phyloP scores from a whole-genome alignment of 2,797 vertebrate genomes.

The Gymnoscopelus braueri region DNA sequence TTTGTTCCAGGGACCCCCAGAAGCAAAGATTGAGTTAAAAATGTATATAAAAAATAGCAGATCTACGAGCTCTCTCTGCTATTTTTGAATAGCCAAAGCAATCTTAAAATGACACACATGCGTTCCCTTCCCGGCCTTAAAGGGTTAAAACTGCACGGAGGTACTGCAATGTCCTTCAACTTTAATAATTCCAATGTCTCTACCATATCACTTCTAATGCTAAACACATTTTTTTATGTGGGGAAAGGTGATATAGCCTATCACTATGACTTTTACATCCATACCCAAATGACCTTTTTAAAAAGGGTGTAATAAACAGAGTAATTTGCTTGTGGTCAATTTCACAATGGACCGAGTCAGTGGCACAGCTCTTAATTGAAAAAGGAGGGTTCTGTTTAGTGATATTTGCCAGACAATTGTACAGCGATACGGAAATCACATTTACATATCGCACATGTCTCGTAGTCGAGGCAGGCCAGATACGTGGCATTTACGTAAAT shows the following conservation, averaged over 20 bases:
- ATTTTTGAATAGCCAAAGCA: no score
- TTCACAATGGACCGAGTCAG: slow-evolving; percentile 41
- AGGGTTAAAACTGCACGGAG: slow-evolving; percentile 6
- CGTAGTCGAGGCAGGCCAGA: slow-evolving; percentile 54
- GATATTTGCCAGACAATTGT: slow-evolving; percentile 78
- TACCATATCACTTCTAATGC: neutral
- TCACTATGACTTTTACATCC: neutral
- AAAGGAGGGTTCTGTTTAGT: slow-evolving; percentile 59
- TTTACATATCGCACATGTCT: slow-evolving; percentile 70
- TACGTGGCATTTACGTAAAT: slow-evolving; percentile 85
- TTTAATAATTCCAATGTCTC: neutral
- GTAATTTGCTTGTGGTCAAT: neutral
- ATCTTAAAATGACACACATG: no score
- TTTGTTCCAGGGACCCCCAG: no score
- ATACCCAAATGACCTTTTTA: slow-evolving; percentile 15
- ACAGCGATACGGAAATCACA: slow-evolving; percentile 69
- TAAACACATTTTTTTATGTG: neutral
- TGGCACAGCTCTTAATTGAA: slow-evolving; percentile 53
- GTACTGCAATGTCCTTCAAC: neutral
- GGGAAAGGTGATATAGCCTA: neutral
- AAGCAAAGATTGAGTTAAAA: no score
- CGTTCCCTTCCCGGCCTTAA: no score
- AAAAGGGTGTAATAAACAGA: slow-evolving; percentile 4
- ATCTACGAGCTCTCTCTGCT: no score
- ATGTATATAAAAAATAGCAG: no score